These are phyloP conservation scores for Octodonta nipae DNA, from an alignment of 2,888 invertebrate genomes.

Conservation along the genomic window DNA sequence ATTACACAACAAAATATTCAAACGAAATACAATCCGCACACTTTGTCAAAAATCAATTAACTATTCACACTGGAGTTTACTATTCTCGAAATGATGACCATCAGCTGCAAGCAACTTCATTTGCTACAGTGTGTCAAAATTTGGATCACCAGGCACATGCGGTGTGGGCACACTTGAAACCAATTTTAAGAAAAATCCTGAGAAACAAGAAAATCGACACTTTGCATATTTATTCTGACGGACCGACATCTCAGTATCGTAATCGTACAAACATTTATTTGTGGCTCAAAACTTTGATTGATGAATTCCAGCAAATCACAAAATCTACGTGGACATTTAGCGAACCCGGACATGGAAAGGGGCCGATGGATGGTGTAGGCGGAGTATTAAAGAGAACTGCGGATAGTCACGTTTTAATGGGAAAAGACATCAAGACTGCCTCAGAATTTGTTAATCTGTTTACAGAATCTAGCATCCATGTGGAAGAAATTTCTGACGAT, in stretches of 20 bases:
- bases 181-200: too few species aligned
- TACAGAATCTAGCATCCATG: conserved; percentile 2
- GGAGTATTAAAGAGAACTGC: conserved; percentile 26
- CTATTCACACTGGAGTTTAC: too few species aligned
- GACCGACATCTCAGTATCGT: too few species aligned
- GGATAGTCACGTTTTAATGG: conserved; percentile 11
- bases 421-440: conserved; percentile 4
- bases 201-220: conserved; percentile 6
- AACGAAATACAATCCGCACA: too few species aligned
- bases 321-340: conserved; percentile 23
- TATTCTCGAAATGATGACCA: too few species aligned
- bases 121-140: too few species aligned
- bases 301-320: conserved; percentile 5
- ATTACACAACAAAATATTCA: too few species aligned
- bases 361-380: conserved; percentile 28
- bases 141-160: too few species aligned
- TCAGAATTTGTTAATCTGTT: conserved; percentile 6
- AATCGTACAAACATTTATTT: conserved; percentile 6
- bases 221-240: conserved; percentile 7
- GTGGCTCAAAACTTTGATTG: conserved; percentile 6
- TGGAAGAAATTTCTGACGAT: too few species aligned
- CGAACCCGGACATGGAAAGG: conserved; percentile 29
- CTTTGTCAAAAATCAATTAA: too few species aligned
- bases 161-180: too few species aligned
- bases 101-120: too few species aligned